phyloP scores from a whole-genome alignment of 2,888 invertebrate species.

The Melangyna quadrimaculata region DNA sequence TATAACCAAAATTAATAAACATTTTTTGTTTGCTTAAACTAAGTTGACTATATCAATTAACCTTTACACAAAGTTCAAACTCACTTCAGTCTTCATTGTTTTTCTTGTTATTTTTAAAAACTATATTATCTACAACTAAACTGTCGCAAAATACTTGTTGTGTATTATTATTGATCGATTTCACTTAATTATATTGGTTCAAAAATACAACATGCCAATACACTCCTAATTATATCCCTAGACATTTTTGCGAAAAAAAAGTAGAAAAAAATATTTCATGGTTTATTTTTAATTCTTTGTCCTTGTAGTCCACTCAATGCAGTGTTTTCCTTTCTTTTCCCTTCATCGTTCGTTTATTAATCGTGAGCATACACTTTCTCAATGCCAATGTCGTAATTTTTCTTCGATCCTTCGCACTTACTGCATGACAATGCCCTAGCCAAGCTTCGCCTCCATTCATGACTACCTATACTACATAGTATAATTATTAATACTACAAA shows the following conservation, averaged over 20 bases:
- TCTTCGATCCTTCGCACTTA: slow-evolving; percentile 22
- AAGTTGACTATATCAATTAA: not conserved
- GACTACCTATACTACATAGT: slow-evolving; percentile 26
- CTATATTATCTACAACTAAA: not conserved
- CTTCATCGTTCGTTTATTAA: no score
- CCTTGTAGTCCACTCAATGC: slow-evolving; percentile 9
- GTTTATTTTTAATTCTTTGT: slow-evolving; percentile 38
- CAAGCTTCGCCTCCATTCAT: slow-evolving; percentile 50
- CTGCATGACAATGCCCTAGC: slow-evolving; percentile 47
- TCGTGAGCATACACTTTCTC: slow-evolving; percentile 16
- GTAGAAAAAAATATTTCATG: not conserved
- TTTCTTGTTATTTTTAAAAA: not conserved
- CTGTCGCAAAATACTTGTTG: not conserved
- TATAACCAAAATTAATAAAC: no score
- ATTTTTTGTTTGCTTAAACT: not conserved
- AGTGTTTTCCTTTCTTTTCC: not conserved
- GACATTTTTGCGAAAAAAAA: not conserved
- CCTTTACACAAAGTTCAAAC: not conserved
- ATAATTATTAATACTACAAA: slow-evolving; percentile 26
- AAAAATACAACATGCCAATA: not conserved
- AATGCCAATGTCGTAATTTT: slow-evolving; percentile 62
- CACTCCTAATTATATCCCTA: not conserved
- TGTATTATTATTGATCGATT: slow-evolving; percentile 27
- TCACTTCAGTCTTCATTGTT: not conserved
- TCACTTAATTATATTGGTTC: not conserved